Evolutionary conservation across 92 coral and sea anemone genomes (phyloP), one percentile per base, ranked within the genome.

Genomic region (Bergia puertoricense): DNA sequence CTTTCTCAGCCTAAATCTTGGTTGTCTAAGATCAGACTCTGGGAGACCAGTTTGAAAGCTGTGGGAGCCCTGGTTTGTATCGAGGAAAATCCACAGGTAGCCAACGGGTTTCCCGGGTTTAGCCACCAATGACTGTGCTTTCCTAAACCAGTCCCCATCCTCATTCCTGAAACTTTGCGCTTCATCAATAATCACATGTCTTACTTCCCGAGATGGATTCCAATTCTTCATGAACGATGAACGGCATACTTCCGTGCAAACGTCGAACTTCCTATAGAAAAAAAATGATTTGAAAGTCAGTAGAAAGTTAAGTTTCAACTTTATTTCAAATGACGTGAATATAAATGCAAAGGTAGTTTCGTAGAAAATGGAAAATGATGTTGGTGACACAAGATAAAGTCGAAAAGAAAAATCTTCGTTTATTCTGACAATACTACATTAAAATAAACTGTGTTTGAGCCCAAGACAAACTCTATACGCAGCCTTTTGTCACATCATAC

Each of bases 151-250:
- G 68, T 40, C 39, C 4, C 85, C 85, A 18, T 81, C 22, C 15
- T 62, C 56, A 0, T 0, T 8, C 68, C 85, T 43, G 56, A 81
- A 81, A 65, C 44, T 62, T 23, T 81, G 85, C 0, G 85, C 85
- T 46, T 81, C 85, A n/a, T 81, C 85, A 1, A 81, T 20, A 16
- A 81, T 3, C 22, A 81, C 51, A 15, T 81, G 85, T 15, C n/a
- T 57, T 4, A 57, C 85, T 1, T 6, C 3, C 2, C 36, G 73
- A 59, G 22, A 65, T 2, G 0, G 0, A 6, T 10, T 77, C 59
- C 8, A 0, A 1, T 54, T 16, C 0, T 0, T 1, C 50, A 62
- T 65, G 48, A 81, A 62, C 6, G 8, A 62, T 39, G 73, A 11
- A 16, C 85, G 50, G n/a, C 85, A 81, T 4, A 81, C 85, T 62